Evolutionary conservation across 2,797 vertebrate genomes (phyloP), one percentile per base, ranked within the genome.

Genomic region (Helostoma temminkii): DNA sequence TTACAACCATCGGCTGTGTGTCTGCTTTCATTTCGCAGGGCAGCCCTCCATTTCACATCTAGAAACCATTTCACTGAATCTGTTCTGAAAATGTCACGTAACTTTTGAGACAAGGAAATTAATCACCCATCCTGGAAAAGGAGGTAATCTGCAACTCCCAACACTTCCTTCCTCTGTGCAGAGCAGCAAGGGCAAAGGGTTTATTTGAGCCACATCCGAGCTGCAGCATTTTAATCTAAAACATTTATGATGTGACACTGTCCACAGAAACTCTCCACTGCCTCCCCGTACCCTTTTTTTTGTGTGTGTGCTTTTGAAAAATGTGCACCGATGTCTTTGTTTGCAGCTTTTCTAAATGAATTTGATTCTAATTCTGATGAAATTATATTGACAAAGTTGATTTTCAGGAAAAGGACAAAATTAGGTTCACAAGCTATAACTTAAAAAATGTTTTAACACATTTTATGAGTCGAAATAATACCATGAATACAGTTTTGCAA

Each of bases 241-340:
- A 86, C 80, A 89, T 89, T 86, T 66, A 89, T 88, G 82, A 84
- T 56, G 82, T 60, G 79, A 53, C 67, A 64, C 26, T 47, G 84
- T 82, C 84, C 70, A 58, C 63, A 60, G 46, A 54, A 74, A 63
- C 48, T 41, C 39, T 46, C 46, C 45, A 18, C 32, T 15, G 4
- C 47, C 64, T 18, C 39, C 18, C 28, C 47, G 15, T 22, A 53
- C 30, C 6, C 6, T 15, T 58, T 63, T n/a, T 10, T 34, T 69
- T 45, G 34, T 63, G 47, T 48, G 41, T 19, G 24, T 41, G 30
- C 53, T 39, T 26, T 26, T 3, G 26, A 26, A n/a, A 26, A 26
- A 26, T 26, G 28, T 30, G 28, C 9, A 30, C 28, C 9, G 28
- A 30, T 30, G 28, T 8, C n/a, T 30, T 32, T 10, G 9, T 32